Conservation (phyloP, 1,140 invertebrate species). For the Caerostris extrusa region DNA sequence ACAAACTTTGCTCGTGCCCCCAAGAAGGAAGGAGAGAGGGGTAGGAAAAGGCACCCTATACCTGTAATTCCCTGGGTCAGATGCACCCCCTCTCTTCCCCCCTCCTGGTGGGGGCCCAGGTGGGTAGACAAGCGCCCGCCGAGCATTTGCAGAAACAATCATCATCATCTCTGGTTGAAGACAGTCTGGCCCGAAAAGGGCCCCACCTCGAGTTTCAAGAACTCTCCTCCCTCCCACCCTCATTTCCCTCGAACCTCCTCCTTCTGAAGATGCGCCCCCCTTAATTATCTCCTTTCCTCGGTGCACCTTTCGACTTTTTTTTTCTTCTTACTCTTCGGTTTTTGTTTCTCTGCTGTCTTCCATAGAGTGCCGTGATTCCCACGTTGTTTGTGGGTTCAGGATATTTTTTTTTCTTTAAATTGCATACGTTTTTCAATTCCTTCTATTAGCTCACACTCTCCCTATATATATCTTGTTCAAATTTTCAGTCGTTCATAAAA, state of each 20-base stretch:
- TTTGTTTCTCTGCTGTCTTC: not conserved
- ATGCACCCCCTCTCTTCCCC: not conserved
- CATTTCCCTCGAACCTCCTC: not conserved
- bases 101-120: not conserved
- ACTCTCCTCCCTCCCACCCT: not conserved
- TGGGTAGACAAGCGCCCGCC: slow-evolving; percentile 27
- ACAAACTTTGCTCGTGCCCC: slow-evolving; percentile 4
- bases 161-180: slow-evolving; percentile 55
- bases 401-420: not conserved
- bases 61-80: not conserved
- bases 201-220: slow-evolving; percentile 35
- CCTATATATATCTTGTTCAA: too few relatives aligned
- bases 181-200: not conserved
- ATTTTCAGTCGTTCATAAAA: too few relatives aligned
- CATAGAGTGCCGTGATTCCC: not conserved
- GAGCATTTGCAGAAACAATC: slow-evolving; percentile 75
- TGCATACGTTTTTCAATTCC: too few relatives aligned
- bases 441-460: too few relatives aligned
- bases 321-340: not conserved
- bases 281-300: slow-evolving; percentile 61
- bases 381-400: not conserved
- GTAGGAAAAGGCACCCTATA: not conserved
- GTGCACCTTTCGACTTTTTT: not conserved
- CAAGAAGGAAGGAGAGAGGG: too few relatives aligned
- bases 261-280: not conserved